Percentiles rank a stretch among this genome's conserved stretches.
These are phyloP conservation scores for Allygus modestus DNA, from an alignment of 2,888 invertebrate genomes.

Conservation along the genomic window DNA sequence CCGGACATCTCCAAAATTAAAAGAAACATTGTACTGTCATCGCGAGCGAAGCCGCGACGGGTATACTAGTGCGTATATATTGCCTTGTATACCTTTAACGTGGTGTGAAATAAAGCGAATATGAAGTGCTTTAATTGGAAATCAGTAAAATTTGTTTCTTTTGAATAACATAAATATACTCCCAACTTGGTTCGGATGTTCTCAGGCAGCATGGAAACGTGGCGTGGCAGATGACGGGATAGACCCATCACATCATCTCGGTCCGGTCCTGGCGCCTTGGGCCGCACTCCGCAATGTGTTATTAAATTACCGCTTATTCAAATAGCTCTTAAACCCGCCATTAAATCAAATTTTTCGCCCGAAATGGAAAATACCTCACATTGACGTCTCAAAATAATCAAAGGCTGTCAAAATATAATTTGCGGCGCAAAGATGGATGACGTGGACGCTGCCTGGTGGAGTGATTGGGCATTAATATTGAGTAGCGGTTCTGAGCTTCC, in stretches of 20 bases:
- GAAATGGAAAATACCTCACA: conserved; percentile 45
- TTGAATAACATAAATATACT: no score
- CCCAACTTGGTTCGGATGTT: no score
- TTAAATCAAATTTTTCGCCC: conserved; percentile 49
- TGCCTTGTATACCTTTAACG: no score
- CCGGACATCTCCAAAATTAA: no score
- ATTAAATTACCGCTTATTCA: conserved; percentile 57
- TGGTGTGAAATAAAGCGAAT: no score
- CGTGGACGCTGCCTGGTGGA: conserved; percentile 15
- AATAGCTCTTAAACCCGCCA: conserved; percentile 45
- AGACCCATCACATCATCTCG: neutral
- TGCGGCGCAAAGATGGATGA: conserved; percentile 22
- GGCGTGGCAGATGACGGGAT: neutral
- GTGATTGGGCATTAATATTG: conserved; percentile 44
- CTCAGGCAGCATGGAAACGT: no score
- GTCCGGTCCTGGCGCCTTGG: neutral
- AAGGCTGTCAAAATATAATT: conserved; percentile 54
- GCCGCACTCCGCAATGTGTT: conserved; percentile 32
- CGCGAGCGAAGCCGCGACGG: no score
- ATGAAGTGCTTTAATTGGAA: no score
- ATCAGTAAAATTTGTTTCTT: no score
- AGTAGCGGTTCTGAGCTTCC: neutral
- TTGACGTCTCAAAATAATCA: conserved; percentile 35
- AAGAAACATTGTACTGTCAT: no score
- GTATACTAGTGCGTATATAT: no score